Evolutionary conservation across 2,797 vertebrate species (phyloP).

Genomic region (Tangara arthus): DNA sequence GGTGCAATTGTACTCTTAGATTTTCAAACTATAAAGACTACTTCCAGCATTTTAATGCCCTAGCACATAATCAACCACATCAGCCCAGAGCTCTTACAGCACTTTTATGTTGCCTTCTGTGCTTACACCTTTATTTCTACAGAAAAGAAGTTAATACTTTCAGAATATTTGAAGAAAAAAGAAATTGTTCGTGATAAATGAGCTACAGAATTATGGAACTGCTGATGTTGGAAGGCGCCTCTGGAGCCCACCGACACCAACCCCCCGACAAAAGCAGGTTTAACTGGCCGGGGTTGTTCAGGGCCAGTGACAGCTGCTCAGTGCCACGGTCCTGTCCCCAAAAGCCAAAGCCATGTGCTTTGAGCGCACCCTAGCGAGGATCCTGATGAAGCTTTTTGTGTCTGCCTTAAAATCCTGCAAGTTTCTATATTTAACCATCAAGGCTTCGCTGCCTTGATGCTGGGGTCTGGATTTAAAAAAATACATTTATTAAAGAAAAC

Average conservation of each 20-base stretch:
- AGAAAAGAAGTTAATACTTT: not conserved
- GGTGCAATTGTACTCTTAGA: not conserved
- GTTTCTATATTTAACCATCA: not conserved
- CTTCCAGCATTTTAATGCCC: not conserved
- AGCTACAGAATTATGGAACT: not conserved
- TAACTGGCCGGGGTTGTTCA: not conserved
- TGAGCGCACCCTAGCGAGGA: conserved; percentile 20
- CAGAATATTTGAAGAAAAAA: not conserved
- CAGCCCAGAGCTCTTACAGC: not conserved
- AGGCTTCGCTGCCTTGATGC: not conserved
- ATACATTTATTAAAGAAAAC: not conserved
- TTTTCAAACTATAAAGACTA: not conserved
- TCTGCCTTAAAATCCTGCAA: not conserved
- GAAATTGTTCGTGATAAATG: not conserved
- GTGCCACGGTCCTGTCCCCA: fast-evolving
- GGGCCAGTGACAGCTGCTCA: not conserved
- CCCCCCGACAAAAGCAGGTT: not conserved
- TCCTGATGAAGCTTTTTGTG: not conserved
- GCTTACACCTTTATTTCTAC: not conserved
- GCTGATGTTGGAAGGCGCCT: not conserved
- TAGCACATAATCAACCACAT: not conserved
- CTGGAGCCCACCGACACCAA: not conserved
- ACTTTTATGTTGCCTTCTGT: not conserved
- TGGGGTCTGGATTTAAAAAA: not conserved
- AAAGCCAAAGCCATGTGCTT: not conserved